Evolutionary conservation across 1,140 invertebrate genomes (phyloP).

Genomic region (Macrosteles quadrilineatus): DNA sequence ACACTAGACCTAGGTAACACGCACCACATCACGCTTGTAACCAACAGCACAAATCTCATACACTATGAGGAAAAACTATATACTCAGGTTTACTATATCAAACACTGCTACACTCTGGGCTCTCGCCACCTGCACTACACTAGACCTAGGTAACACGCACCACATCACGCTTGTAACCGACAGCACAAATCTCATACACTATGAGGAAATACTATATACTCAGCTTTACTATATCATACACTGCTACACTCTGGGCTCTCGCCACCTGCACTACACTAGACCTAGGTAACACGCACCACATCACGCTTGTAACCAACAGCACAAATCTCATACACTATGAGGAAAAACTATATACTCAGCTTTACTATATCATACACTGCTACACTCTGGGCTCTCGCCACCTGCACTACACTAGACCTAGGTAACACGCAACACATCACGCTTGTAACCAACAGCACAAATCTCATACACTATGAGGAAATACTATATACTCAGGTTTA

Average conservation of each 20-base stretch:
- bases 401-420: not conserved
- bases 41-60: not conserved
- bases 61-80: not conserved
- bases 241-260: no score
- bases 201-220: no score
- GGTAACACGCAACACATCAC: not conserved
- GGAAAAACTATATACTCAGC: not conserved
- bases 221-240: no score
- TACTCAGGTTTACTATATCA: no score
- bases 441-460: not conserved
- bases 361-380: not conserved
- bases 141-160: no score
- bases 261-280: no score
- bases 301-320: not conserved
- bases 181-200: no score
- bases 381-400: not conserved
- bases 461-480: not conserved
- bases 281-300: slow-evolving; percentile 10
- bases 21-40: not conserved
- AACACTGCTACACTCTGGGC: no score
- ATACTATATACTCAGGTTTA: not conserved
- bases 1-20: not conserved
- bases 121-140: no score
- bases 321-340: not conserved
- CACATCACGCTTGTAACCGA: no score